A percentile compares a stretch with the other conserved stretches of the same genome.
Conservation (phyloP, 2,888 invertebrate species). For the Ischnura elegans region DNA sequence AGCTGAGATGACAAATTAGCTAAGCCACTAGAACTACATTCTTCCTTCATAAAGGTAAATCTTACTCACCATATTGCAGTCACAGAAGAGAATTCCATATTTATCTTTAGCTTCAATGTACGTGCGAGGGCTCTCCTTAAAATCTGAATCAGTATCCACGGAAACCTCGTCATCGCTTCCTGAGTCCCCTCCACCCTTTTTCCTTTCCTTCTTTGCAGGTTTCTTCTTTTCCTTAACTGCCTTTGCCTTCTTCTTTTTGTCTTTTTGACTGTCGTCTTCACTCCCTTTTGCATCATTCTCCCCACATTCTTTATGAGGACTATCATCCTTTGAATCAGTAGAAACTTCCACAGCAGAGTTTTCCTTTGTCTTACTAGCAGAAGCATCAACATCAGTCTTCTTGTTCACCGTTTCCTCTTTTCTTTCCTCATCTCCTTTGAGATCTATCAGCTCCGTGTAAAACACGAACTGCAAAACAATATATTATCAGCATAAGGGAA, state of each 20-base stretch:
- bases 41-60: no score
- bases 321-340: neutral
- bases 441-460: conserved; percentile 69
- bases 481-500: neutral
- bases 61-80: conserved; percentile 72
- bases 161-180: neutral
- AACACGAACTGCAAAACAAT: conserved; percentile 69
- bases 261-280: neutral
- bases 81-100: conserved; percentile 76
- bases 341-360: neutral
- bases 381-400: neutral
- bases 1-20: no score
- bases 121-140: conserved; percentile 74
- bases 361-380: neutral
- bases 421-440: conserved; percentile 48
- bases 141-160: conserved; percentile 71
- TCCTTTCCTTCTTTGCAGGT: neutral
- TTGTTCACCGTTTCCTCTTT: no score
- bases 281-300: neutral
- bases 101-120: conserved; percentile 75
- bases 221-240: conserved; percentile 71
- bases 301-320: neutral
- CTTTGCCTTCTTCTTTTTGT: neutral
- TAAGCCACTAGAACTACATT: no score
- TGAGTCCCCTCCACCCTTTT: neutral